These are phyloP conservation scores for Actinopyga echinites DNA, from an alignment of 53 echinoderm and acorn worm genomes.

Conservation along the genomic window DNA sequence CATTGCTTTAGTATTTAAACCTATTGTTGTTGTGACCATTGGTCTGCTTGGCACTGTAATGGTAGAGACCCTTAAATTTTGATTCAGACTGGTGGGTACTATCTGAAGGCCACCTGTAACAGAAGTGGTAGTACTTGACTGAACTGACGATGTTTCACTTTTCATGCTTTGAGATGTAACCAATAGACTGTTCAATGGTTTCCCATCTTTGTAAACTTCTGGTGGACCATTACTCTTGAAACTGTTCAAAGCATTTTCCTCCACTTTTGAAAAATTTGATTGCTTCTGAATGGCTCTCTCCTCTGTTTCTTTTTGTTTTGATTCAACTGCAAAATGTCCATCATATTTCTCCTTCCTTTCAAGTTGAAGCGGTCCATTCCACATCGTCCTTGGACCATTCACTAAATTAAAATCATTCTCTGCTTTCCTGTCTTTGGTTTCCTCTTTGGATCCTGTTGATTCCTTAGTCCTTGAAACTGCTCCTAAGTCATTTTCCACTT, in stretches of 20 bases:
- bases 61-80: constrained; percentile 55
- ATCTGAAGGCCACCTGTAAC: constrained; percentile 20
- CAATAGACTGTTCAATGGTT: too few species aligned
- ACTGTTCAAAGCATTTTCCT: too few species aligned
- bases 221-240: too few species aligned
- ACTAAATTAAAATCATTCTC: background rate
- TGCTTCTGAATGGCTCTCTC: too few species aligned
- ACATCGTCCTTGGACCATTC: background rate
- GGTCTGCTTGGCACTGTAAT: constrained; percentile 60
- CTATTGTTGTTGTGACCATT: background rate
- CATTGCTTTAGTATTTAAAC: background rate
- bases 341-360: too few species aligned
- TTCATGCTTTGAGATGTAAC: constrained; percentile 10
- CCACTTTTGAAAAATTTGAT: too few species aligned
- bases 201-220: too few species aligned
- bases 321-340: too few species aligned
- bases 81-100: constrained; percentile 35
- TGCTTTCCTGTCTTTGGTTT: background rate
- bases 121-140: background rate
- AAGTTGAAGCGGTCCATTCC: background rate
- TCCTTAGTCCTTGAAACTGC: constrained; percentile 13
- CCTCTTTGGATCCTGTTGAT: background rate
- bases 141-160: background rate
- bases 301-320: too few species aligned
- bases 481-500: background rate